Evolutionary conservation across 2,888 invertebrate genomes (phyloP).

Genomic region (Pherbina coryleti): DNA sequence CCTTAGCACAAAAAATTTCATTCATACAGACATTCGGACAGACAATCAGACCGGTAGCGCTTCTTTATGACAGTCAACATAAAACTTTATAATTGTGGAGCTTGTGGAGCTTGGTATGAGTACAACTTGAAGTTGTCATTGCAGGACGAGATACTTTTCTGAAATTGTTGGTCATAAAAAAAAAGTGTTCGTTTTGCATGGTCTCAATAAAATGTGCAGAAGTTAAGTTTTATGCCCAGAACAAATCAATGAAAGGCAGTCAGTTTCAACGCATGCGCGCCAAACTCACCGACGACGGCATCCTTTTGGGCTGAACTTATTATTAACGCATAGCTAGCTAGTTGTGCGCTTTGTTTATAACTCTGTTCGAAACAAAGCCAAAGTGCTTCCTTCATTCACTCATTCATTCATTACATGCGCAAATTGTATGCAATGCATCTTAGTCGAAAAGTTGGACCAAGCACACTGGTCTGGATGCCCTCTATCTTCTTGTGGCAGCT

Average conservation of each 20-base stretch:
- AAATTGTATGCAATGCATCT: background rate
- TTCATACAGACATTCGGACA: background rate
- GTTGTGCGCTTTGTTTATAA: background rate
- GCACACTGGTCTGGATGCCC: background rate
- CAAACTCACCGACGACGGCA: background rate
- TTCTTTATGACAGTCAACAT: constrained; percentile 25
- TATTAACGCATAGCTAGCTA: background rate
- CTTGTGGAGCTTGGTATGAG: background rate
- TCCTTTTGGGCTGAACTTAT: background rate
- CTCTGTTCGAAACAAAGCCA: background rate
- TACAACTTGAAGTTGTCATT: background rate
- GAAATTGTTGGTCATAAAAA: background rate
- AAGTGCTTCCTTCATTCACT: background rate
- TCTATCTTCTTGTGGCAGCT: background rate
- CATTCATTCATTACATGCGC: constrained; percentile 18
- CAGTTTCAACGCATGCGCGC: background rate
- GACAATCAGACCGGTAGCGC: background rate
- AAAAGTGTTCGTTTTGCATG: background rate
- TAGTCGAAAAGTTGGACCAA: background rate
- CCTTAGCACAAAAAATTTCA: constrained; percentile 1
- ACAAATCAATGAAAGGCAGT: constrained; percentile 37
- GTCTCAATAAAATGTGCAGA: background rate
- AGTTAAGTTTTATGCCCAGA: constrained; percentile 42
- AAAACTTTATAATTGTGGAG: constrained; percentile 18
- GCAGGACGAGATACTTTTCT: background rate